A percentile compares a stretch with the other conserved stretches of the same genome.
Evolutionary conservation across 1,140 invertebrate species (phyloP).

Genomic region (Hesperophylax magnus): DNA sequence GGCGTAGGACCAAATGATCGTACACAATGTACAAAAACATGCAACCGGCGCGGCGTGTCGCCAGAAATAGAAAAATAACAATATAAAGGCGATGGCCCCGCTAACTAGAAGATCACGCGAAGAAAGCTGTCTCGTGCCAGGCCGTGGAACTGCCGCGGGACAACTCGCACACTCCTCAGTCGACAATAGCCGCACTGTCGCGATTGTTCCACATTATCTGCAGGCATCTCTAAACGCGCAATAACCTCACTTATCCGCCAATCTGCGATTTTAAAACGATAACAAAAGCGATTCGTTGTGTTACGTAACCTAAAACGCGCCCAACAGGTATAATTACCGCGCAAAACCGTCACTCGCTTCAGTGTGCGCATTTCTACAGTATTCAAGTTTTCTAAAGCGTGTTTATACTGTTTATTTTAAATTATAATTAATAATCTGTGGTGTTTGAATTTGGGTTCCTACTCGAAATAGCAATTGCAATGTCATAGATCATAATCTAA

Average conservation of each 20-base stretch:
- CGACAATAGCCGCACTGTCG: slow-evolving; percentile 53
- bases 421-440: background rate
- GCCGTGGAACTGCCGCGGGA: slow-evolving; percentile 41
- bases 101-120: slow-evolving; percentile 49
- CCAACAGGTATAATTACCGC: slow-evolving; percentile 14
- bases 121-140: slow-evolving; percentile 49
- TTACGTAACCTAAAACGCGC: background rate
- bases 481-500: too few species aligned
- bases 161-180: slow-evolving; percentile 44
- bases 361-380: background rate
- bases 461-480: background rate
- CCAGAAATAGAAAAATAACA: slow-evolving; percentile 37
- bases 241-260: background rate
- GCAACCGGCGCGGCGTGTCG: slow-evolving; percentile 10
- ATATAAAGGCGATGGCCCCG: slow-evolving; percentile 33
- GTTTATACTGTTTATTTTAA: background rate
- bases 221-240: background rate
- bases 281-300: background rate
- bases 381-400: background rate
- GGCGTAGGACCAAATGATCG: too few species aligned
- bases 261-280: background rate
- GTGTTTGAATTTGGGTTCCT: background rate
- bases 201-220: slow-evolving; percentile 47
- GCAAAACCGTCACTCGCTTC: background rate
- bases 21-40: background rate